Percentiles rank a stretch among this genome's conserved stretches.
Conservation (phyloP, 2,113 vertebrate species). For the Hypocryptadius cinnamomeus region DNA sequence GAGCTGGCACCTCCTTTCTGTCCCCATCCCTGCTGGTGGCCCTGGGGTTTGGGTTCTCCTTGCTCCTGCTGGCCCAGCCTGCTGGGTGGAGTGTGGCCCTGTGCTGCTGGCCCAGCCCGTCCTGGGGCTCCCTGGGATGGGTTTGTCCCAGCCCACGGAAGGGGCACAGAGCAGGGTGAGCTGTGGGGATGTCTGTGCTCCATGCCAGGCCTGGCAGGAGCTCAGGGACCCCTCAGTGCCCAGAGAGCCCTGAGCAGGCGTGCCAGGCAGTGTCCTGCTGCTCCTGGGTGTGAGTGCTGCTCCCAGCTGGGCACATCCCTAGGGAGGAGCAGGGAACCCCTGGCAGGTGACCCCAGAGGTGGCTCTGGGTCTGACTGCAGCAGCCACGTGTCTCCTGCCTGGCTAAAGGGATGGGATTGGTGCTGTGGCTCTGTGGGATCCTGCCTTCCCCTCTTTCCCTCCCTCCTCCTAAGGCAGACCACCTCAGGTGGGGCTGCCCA, state of each 20-base stretch:
- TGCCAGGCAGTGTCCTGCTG: neutral
- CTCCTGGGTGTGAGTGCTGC: neutral
- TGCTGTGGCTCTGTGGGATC: fast-evolving
- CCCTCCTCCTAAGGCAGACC: neutral
- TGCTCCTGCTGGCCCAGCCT: neutral
- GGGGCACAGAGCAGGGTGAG: neutral
- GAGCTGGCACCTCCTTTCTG: neutral
- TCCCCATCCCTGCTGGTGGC: neutral
- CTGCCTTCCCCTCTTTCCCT: neutral
- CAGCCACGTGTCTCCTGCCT: neutral
- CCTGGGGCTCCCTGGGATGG: fast-evolving
- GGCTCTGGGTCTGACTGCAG: neutral
- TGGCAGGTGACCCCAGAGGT: neutral
- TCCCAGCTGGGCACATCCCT: neutral
- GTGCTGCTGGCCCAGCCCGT: neutral
- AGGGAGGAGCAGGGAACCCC: fast-evolving
- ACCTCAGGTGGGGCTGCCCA: fast-evolving
- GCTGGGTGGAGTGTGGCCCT: neutral
- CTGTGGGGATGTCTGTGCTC: neutral
- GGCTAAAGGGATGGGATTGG: neutral
- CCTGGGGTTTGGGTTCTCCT: neutral
- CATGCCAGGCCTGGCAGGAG: neutral
- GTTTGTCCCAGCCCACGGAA: neutral
- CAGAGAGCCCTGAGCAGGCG: fast-evolving
- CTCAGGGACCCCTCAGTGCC: neutral